A percentile compares a stretch with the other conserved stretches of the same genome.
phyloP scores from a whole-genome alignment of 2,797 vertebrate genomes.

The Phaenicophaeus curvirostris region DNA sequence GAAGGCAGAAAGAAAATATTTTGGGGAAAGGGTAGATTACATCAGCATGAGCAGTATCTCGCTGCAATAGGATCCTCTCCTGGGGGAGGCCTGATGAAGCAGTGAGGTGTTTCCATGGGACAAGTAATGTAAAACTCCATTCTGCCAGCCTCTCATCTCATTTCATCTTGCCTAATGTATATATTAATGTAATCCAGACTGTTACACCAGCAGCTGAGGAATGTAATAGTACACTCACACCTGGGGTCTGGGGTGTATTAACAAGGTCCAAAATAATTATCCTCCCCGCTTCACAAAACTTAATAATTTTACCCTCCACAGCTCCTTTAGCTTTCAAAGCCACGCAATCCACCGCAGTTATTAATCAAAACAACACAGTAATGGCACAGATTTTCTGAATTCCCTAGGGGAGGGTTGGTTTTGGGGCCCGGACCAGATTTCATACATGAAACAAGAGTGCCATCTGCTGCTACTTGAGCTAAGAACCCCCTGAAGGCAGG shows the following conservation, averaged over 20 bases:
- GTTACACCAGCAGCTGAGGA: rapidly evolving
- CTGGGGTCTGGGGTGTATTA: background rate
- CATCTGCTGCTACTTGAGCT: constrained; percentile 38
- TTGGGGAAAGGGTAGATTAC: background rate
- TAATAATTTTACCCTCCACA: background rate
- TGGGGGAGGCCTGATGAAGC: background rate
- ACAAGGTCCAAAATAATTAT: background rate
- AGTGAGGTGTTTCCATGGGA: constrained; percentile 9
- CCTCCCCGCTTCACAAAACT: background rate
- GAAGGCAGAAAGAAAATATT: background rate
- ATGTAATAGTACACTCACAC: background rate
- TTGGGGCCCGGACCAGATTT: background rate
- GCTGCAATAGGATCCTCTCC: background rate
- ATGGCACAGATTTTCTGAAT: background rate
- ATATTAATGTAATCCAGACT: background rate
- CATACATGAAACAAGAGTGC: background rate
- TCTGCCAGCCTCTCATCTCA: background rate
- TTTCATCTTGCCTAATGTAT: background rate
- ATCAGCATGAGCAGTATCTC: background rate
- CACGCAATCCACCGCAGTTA: background rate
- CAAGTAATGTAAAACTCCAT: background rate
- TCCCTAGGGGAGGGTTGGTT: background rate
- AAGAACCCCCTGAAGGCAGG: background rate
- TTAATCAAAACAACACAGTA: background rate
- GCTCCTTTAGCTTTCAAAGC: background rate